Evolutionary conservation across 2,113 vertebrate genomes (phyloP), one percentile per base, ranked within the genome.

Genomic region (Epinephelus moara): DNA sequence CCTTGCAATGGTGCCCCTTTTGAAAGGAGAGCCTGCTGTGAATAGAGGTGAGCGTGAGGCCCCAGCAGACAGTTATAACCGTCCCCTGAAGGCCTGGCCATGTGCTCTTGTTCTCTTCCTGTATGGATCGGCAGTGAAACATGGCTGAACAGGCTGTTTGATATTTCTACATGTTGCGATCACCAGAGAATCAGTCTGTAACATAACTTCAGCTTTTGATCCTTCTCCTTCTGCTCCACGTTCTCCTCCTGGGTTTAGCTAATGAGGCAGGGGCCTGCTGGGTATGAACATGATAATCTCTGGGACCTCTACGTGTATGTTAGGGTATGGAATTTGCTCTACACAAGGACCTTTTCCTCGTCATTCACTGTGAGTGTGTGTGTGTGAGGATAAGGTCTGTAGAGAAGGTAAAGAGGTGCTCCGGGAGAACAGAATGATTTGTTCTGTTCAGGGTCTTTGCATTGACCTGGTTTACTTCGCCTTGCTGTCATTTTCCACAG

Each of bases 391-490:
- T 61, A 4, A 67, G 76, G 63, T 77, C 80, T 72, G 45, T 19
- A 12, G 83, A 80, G 82, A 80, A 68, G 45, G 53, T 1, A 40
- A 70, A 27, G 76, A 78, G 72, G 75, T 70, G 74, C 67, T 33
- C 49, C 8, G 71, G 69, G 67, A 84, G 87, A 91, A 75, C 85
- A 62, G 81, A 70, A 89, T 77, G 81, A 86, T 87, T 90, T 61
- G 85, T 84, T 84, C 84, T 77, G 78, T 81, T 87, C 81, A 83
- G 88, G 85, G 84, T 91, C 84, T 81, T 89, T 83, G 78, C 77
- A 75, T 86, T 91, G 92, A 91, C 91, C 90, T 90, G 83, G 82
- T 92, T 93, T 89, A 74, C 71, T 82, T 88, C 0, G 4, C 77
- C 80, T 49, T 37, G 68, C 71, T 83, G 77, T 79, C 78, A 40